Percentiles rank a stretch among this genome's conserved stretches.
Conservation (phyloP, 2,888 invertebrate species). For the Globia sparganii region DNA sequence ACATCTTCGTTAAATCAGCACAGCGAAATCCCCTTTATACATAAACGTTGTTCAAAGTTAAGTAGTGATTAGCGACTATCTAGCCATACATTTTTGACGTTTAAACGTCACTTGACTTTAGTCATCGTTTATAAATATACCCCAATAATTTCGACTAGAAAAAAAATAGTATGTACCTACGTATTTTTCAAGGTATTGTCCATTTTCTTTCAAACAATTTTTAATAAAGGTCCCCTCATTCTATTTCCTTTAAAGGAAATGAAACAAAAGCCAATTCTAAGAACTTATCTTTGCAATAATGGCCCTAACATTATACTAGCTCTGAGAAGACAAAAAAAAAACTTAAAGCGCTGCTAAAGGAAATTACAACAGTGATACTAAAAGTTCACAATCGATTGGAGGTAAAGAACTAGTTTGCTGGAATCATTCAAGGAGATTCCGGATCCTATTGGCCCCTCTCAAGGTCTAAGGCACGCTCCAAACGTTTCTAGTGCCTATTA, state of each 20-base stretch:
- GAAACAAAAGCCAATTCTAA: constrained; percentile 37
- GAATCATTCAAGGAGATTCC: constrained; percentile 45
- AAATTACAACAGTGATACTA: constrained; percentile 39
- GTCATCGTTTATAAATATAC: background rate
- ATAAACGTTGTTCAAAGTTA: background rate
- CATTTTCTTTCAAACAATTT: constrained; percentile 13
- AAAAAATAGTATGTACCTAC: no score
- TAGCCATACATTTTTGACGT: background rate
- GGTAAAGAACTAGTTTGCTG: constrained; percentile 58
- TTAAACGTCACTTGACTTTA: background rate
- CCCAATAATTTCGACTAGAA: background rate
- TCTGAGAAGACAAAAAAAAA: constrained; percentile 14
- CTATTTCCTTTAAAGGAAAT: constrained; percentile 32
- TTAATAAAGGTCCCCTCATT: constrained; percentile 3
- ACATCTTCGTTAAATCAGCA: background rate
- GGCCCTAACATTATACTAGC: constrained; percentile 11
- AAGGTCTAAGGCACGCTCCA: constrained; percentile 64
- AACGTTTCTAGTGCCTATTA: constrained; percentile 77
- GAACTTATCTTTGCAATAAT: constrained; percentile 22
- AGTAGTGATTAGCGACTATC: background rate
- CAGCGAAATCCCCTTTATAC: background rate
- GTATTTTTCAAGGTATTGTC: background rate
- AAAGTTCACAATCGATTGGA: constrained; percentile 57
- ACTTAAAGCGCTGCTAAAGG: constrained; percentile 14
- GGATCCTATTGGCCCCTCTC: constrained; percentile 65